These are phyloP conservation scores for Pleuronectes platessa DNA, from an alignment of 2,113 vertebrate species.

Conservation along the genomic window DNA sequence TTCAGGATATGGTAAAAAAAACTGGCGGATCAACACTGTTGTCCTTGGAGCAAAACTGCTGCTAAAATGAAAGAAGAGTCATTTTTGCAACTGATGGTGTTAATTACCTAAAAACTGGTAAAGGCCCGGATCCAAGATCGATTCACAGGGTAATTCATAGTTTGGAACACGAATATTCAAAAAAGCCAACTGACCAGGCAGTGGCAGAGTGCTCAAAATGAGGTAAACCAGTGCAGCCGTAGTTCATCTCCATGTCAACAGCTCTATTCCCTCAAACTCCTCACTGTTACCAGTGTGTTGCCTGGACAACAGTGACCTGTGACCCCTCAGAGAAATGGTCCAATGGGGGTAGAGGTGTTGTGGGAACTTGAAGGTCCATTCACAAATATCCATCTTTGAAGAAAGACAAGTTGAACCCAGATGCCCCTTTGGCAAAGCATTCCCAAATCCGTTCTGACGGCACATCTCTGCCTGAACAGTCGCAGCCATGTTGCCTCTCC, in stretches of 20 bases:
- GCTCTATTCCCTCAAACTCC: slow-evolving; percentile 38
- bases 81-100: too few relatives aligned
- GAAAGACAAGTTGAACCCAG: slow-evolving; percentile 46
- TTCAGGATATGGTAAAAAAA: too few relatives aligned
- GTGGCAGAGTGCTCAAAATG: not conserved
- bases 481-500: not conserved
- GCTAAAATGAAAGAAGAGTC: too few relatives aligned
- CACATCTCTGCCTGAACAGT: too few relatives aligned
- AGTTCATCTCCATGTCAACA: slow-evolving; percentile 68
- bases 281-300: slow-evolving; percentile 46
- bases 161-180: not conserved
- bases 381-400: slow-evolving; percentile 31
- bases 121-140: not conserved
- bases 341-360: slow-evolving; percentile 44
- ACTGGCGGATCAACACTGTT: not conserved
- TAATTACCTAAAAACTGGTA: not conserved
- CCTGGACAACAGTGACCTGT: slow-evolving; percentile 57
- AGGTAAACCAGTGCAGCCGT: slow-evolving; percentile 13
- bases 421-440: slow-evolving; percentile 8
- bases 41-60: not conserved
- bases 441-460: slow-evolving; percentile 20
- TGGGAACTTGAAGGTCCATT: slow-evolving; percentile 59
- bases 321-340: slow-evolving; percentile 39
- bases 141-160: not conserved
- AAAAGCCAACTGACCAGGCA: not conserved